A percentile compares a stretch with the other conserved stretches of the same genome.
Evolutionary conservation across 2,113 vertebrate species (phyloP).

Genomic region (Numenius arquata): DNA sequence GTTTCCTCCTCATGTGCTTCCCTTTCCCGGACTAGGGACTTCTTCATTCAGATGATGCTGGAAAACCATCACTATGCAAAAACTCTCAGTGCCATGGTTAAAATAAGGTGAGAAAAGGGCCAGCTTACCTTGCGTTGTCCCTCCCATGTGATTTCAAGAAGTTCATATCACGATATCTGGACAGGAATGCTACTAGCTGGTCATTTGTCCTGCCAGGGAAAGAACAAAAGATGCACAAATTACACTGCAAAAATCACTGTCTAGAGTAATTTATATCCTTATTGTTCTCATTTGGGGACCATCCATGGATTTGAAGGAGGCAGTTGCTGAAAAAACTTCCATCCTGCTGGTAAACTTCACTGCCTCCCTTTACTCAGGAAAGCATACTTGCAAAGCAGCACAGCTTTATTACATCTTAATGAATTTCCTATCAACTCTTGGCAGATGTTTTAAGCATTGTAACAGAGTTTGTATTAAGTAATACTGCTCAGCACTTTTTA

Average conservation of each 20-base stretch:
- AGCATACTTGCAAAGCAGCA: not conserved
- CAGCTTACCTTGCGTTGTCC: conserved; percentile 93
- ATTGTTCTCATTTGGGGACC: not conserved
- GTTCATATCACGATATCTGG: conserved; percentile 95
- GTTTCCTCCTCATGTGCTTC: not conserved
- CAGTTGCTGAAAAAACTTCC: not conserved
- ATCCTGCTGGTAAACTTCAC: not conserved
- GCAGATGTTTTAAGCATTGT: not conserved
- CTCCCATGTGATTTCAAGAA: conserved; percentile 98
- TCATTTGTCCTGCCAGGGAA: conserved; percentile 87
- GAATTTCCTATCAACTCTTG: not conserved
- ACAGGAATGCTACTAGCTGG: conserved; percentile 95
- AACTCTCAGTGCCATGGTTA: not conserved
- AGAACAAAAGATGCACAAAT: not conserved
- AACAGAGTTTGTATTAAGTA: not conserved
- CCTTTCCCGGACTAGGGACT: not conserved
- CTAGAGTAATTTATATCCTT: not conserved
- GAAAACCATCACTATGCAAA: not conserved
- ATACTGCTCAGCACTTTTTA: not conserved
- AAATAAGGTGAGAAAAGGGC: not conserved
- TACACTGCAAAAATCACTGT: not conserved
- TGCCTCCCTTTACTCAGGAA: not conserved
- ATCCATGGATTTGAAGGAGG: not conserved
- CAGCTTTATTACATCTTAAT: not conserved
- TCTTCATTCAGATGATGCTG: not conserved